Evolutionary conservation across 2,797 vertebrate genomes (phyloP).

Genomic region (Micrastur ruficollis): DNA sequence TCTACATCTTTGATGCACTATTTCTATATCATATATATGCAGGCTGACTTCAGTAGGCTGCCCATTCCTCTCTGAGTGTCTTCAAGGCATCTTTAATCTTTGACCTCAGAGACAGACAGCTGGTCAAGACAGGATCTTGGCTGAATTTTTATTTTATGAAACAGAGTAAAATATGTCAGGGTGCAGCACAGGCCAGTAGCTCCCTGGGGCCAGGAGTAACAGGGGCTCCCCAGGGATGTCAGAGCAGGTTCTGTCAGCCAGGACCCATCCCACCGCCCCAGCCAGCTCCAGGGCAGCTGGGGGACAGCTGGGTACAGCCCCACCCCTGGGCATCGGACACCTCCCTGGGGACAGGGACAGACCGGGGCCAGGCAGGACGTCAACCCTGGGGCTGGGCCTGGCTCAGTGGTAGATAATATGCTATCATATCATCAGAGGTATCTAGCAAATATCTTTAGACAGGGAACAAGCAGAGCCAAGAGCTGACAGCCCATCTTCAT

Average conservation of each 20-base stretch:
- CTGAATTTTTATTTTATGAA: conserved; percentile 15
- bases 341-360: background rate
- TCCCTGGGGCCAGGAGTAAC: background rate
- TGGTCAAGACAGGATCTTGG: background rate
- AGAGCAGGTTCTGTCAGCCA: background rate
- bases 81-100: conserved; percentile 45
- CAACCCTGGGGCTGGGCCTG: background rate
- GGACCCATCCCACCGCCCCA: background rate
- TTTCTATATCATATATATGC: background rate
- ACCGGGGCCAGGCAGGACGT: background rate
- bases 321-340: background rate
- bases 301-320: background rate
- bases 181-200: background rate
- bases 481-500: background rate
- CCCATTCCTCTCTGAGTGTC: background rate
- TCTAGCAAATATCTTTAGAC: background rate
- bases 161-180: background rate
- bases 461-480: background rate
- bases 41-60: background rate
- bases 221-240: background rate
- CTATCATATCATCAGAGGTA: background rate
- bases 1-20: background rate
- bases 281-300: background rate
- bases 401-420: background rate
- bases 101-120: background rate